These are phyloP conservation scores for Sinocyclocheilus anshuiensis DNA, from an alignment of 2,113 vertebrate genomes.

Conservation along the genomic window DNA sequence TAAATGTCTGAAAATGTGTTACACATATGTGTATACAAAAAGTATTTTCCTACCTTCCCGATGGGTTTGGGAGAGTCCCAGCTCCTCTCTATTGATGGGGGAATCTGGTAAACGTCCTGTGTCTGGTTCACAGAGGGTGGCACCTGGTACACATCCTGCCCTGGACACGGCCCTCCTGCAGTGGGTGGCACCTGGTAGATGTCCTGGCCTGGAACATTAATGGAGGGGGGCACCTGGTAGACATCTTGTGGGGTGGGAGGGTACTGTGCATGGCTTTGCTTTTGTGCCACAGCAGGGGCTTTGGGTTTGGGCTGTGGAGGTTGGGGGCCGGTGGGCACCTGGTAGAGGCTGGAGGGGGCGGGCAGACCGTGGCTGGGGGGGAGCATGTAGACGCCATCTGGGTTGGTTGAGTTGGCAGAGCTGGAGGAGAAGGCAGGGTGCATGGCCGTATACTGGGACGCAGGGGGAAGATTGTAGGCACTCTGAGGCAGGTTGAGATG, in stretches of 20 bases:
- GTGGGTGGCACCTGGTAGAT: conserved; percentile 64
- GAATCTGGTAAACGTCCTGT: conserved; percentile 79
- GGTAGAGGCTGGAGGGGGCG: conserved; percentile 79
- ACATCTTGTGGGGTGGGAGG: conserved; percentile 75
- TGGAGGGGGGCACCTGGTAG: conserved; percentile 85
- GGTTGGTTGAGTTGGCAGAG: conserved; percentile 58
- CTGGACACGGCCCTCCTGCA: conserved; percentile 69
- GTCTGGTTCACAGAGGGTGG: conserved; percentile 77
- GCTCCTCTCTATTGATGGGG: conserved; percentile 81
- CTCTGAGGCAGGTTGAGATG: conserved; percentile 70
- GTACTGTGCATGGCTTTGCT: conserved; percentile 62
- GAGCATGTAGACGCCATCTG: conserved; percentile 90
- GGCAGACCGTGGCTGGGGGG: conserved; percentile 84
- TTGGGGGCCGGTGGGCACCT: conserved; percentile 74
- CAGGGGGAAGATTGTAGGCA: conserved; percentile 71
- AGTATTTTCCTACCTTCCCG: conserved; percentile 80
- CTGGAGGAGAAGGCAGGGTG: conserved; percentile 67
- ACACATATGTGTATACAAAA: background rate
- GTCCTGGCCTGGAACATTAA: conserved; percentile 64
- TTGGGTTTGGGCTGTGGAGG: conserved; percentile 65
- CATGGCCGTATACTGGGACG: conserved; percentile 88
- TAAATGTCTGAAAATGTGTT: background rate
- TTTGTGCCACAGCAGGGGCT: conserved; percentile 63
- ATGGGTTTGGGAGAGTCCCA: conserved; percentile 80
- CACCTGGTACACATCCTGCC: conserved; percentile 89